phyloP scores from a whole-genome alignment of 2,113 vertebrate species.

The Oryctolagus cuniculus region mOryCun1.1 NC_091441.1:83084501-83085000 shows the following conservation, averaged over 20 bases:
- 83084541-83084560: slow-evolving; percentile 35
- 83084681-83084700: not conserved
- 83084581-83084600: not conserved
- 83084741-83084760: not conserved
- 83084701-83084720: not conserved
- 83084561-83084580: not conserved
- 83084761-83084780: not conserved
- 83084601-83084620: slow-evolving; percentile 9
- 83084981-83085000: not conserved
- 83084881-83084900: slow-evolving; percentile 2
- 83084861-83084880: not conserved
- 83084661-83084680: slow-evolving; percentile 14
- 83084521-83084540: not conserved
- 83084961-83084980: not conserved
- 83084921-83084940: not conserved
- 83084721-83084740: not conserved
- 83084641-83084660: not conserved
- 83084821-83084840: not conserved
- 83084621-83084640: slow-evolving; percentile 32
- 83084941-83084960: no score
- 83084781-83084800: not conserved
- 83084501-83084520: slow-evolving; percentile 51
- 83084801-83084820: not conserved
- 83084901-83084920: not conserved
- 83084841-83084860: not conserved